Percentiles rank a stretch among this genome's conserved stretches.
phyloP scores from a whole-genome alignment of 2,113 vertebrate genomes.

The Prionailurus bengalensis region DNA sequence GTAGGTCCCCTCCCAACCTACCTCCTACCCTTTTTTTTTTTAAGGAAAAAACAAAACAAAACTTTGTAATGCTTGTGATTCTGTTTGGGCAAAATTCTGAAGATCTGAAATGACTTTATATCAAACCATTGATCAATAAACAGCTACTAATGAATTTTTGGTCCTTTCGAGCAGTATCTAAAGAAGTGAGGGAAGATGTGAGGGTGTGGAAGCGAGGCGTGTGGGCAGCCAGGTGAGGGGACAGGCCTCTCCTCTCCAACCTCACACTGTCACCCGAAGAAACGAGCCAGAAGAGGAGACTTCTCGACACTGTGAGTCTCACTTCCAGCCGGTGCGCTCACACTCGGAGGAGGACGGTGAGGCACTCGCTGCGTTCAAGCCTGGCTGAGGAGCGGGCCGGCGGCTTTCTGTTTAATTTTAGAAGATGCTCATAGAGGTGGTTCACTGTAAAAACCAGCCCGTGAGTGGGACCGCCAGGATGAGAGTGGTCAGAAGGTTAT shows the following conservation, averaged over 20 bases:
- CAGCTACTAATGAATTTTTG: constrained; percentile 75
- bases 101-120: constrained; percentile 81
- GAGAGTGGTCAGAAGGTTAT: neutral
- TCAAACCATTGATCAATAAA: constrained; percentile 84
- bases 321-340: neutral
- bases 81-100: constrained; percentile 71
- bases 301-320: neutral
- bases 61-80: constrained; percentile 82
- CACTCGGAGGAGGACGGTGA: neutral
- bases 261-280: neutral
- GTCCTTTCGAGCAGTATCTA: constrained; percentile 71
- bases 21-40: constrained; percentile 45
- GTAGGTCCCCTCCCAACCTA: constrained; percentile 42
- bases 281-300: neutral
- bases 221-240: neutral
- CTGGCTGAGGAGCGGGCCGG: neutral
- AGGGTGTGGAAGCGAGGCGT: accelerated
- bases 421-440: neutral
- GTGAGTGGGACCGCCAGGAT: neutral
- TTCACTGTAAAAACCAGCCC: neutral
- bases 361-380: accelerated
- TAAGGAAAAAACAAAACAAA: constrained; percentile 37
- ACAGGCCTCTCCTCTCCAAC: neutral
- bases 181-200: neutral
- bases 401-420: neutral